Base-by-base conservation (phyloP, 2,888 invertebrate genomes). In the Digitonthophagus gazella region DNA sequence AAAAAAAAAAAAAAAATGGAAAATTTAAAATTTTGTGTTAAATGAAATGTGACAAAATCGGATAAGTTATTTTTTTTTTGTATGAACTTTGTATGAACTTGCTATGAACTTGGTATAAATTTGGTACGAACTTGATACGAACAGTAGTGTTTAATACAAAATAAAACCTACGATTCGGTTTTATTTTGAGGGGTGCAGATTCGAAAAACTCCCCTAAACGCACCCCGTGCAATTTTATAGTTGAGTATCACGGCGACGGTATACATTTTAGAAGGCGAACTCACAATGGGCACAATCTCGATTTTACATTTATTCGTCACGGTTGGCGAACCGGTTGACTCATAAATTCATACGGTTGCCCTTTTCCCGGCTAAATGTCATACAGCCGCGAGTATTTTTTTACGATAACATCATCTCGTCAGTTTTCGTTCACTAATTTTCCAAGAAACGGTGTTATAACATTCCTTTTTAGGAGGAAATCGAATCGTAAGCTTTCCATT, bases 331-430 rank as follows among this genome's bases (percentile, higher is more conserved):
- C 70, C 74, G 73, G 69, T 74, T 72, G 65, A 67, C 70, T 67
- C 70, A 71, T 73, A 73, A 73, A 72, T 73, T 69, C 72, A 66
- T 61, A 61, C 65, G 65, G 69, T 63, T 73, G 74, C 74, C 74
- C 74, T 74, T 74, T 74, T 71, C 65, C 69, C 28, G 66, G 55
- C 67, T 68, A 74, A 74, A 74, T 73, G 73, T 73, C 73, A 73
- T 65, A 70, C 70, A 65, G 61, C 58, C 70, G 68, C 63, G 68
- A 67, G 67, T 65, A 57, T 71, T 73, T 72, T 71, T 71, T 73
- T 69, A 58, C 66, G 66, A 72, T 67, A 15, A 63, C 20, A 18
- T 57, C 44, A 67, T 28, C 67, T 65, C 65, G 18, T 57, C 18
- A 61, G 20, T 61, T n/a, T n/a, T n/a, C n/a, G n/a, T n/a, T n/a